These are phyloP conservation scores for human (Homo sapiens) DNA, from an alignment of 2,113 vertebrate species.

Conservation along the genomic window DNA sequence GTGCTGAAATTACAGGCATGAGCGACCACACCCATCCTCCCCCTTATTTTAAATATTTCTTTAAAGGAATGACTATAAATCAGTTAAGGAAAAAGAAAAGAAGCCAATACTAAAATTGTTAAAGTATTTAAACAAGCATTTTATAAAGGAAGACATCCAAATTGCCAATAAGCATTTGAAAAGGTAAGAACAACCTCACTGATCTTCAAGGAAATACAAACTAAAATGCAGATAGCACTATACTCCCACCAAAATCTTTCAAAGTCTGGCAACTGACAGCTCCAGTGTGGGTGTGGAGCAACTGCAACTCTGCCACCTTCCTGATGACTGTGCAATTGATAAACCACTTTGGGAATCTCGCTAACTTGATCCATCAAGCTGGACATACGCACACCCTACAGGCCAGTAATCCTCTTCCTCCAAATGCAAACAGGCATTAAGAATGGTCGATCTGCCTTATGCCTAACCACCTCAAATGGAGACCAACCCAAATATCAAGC, in stretches of 20 bases:
- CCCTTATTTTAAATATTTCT: too few relatives aligned
- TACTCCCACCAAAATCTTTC: neutral
- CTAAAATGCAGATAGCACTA: neutral
- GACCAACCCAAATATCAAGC: neutral
- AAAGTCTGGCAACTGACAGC: neutral
- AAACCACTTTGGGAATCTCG: neutral
- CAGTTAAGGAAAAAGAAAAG: neutral
- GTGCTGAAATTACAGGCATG: too few relatives aligned
- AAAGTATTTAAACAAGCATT: neutral
- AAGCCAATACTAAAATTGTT: neutral
- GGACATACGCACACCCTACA: rapidly evolving
- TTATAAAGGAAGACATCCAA: neutral
- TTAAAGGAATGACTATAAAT: neutral
- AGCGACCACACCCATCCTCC: too few relatives aligned
- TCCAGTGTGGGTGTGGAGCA: neutral
- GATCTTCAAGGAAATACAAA: neutral
- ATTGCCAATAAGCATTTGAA: neutral
- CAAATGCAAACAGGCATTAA: neutral
- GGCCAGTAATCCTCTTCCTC: neutral
- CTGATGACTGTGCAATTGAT: neutral
- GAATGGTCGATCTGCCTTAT: neutral
- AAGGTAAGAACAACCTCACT: neutral
- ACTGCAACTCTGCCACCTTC: too few relatives aligned
- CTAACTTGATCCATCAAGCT: neutral
- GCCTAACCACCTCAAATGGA: neutral